phyloP scores from a whole-genome alignment of 2,797 vertebrate genomes.

The Pelobates cultripes region DNA sequence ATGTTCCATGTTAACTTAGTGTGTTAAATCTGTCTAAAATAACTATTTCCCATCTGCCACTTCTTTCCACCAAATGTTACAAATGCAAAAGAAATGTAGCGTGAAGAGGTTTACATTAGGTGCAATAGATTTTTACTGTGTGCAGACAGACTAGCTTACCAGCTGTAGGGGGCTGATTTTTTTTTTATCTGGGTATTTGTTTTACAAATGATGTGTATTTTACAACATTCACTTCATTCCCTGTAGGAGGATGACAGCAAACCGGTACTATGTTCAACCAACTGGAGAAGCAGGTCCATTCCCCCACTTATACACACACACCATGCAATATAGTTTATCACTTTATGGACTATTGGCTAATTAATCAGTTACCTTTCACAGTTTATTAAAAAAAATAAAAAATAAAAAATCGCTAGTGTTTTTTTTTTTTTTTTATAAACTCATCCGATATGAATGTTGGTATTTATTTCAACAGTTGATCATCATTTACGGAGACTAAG shows the following conservation, averaged over 20 bases:
- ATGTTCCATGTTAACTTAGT: conserved; percentile 9
- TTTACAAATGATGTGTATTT: conserved; percentile 21
- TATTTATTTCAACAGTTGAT: too few relatives aligned
- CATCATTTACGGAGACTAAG: too few relatives aligned
- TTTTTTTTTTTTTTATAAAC: too few relatives aligned
- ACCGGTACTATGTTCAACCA: neutral
- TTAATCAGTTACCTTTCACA: too few relatives aligned
- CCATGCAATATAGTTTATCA: too few relatives aligned
- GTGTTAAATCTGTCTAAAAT: conserved; percentile 37
- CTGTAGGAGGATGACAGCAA: neutral
- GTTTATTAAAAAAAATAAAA: too few relatives aligned
- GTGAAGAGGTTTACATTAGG: conserved; percentile 44
- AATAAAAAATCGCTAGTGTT: too few relatives aligned
- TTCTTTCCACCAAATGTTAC: conserved; percentile 37
- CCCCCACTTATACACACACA: too few relatives aligned
- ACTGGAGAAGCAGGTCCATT: neutral
- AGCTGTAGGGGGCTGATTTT: conserved; percentile 20
- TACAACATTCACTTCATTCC: conserved; percentile 13
- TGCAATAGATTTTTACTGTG: conserved; percentile 28
- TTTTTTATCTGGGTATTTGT: conserved; percentile 29
- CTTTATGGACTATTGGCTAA: too few relatives aligned
- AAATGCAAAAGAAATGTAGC: conserved; percentile 46
- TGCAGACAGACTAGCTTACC: conserved; percentile 20
- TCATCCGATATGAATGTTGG: too few relatives aligned
- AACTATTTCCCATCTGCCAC: conserved; percentile 46